Base-by-base conservation (phyloP, 2,113 vertebrate genomes). In the Tetraodon nigroviridis region DNA sequence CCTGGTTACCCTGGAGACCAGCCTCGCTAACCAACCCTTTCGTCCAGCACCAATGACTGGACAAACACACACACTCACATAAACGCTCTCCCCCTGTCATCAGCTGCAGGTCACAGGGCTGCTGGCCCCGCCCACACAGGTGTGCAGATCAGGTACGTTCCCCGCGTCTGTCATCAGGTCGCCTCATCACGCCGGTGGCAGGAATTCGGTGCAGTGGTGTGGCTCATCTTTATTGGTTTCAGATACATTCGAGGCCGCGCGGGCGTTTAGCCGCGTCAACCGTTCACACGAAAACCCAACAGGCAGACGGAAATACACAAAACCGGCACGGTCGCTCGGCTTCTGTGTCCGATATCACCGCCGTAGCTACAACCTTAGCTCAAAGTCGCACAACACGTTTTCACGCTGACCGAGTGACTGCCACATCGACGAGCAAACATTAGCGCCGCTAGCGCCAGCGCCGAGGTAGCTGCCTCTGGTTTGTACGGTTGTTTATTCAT, bases 81-180 rank as follows among this genome's bases (percentile, higher is more conserved):
- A 59, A 12, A 21, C 51, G 18, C 1, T 41, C 20, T 6, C 27
- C 22, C 69, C 64, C 79, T 82, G 76, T 85, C 78, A 84, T 85
- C 87, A 89, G 62, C 55, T 50, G 65, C 41, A 49, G 85, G 81
- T 86, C 87, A 83, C 61, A 58, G 66, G 79, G 77, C 72, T 61
- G n/a, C 53, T 32, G 47, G 62, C 71, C 57, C 58, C 80, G 27
- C 83, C 81, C 81, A 67, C 81, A 78, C 81, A 89, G 85, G 81
- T 86, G 84, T 86, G 80, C 80, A 1, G 54, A 29, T 73, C 73
- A 18, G 59, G 66, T 62, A 27, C 48, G 6, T 55, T 75, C 61
- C 42, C 41, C 15, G 37, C 4, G 73, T 80, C 81, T 71, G 64
- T 83, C 78, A 67, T 68, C 72, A 0, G 12, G 8, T 52, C 24